A percentile compares a stretch with the other conserved stretches of the same genome.
Conservation (phyloP, 2,797 vertebrate species). For the Brachymystax lenok region DNA sequence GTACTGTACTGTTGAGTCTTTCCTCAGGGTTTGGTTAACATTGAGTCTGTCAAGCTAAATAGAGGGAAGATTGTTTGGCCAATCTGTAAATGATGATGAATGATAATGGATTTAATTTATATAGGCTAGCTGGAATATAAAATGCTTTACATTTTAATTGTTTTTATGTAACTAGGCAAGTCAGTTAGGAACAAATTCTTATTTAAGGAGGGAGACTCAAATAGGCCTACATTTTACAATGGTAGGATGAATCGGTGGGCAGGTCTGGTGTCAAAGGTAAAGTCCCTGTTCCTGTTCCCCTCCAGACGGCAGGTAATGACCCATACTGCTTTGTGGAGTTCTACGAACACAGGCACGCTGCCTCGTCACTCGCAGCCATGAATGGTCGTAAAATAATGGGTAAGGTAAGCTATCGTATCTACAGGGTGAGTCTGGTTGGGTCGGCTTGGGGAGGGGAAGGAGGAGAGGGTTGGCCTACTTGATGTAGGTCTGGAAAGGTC, state of each 20-base stretch:
- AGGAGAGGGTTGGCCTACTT: slow-evolving; percentile 31
- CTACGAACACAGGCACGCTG: slow-evolving; percentile 83
- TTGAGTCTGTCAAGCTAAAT: not conserved
- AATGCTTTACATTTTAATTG: not conserved
- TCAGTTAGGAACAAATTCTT: too few relatives aligned
- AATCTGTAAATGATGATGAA: not conserved
- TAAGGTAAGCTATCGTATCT: slow-evolving; percentile 81
- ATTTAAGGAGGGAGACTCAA: not conserved
- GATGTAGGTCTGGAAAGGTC: not conserved
- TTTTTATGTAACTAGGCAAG: too few relatives aligned
- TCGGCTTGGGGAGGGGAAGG: slow-evolving; percentile 53
- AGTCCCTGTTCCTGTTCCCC: not conserved
- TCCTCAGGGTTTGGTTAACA: not conserved
- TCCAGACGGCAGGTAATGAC: slow-evolving; percentile 83
- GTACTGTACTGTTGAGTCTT: not conserved
- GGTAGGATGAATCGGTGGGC: not conserved
- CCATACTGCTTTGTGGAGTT: slow-evolving; percentile 88
- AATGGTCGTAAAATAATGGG: slow-evolving; percentile 88
- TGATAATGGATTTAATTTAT: not conserved
- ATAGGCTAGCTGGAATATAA: not conserved
- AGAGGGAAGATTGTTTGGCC: not conserved
- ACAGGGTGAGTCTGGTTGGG: slow-evolving; percentile 41
- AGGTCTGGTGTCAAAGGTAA: not conserved
- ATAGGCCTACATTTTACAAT: not conserved
- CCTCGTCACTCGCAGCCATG: slow-evolving; percentile 82